phyloP scores from a whole-genome alignment of 2,113 vertebrate species.

The Aspiorhynchus laticeps region DNA sequence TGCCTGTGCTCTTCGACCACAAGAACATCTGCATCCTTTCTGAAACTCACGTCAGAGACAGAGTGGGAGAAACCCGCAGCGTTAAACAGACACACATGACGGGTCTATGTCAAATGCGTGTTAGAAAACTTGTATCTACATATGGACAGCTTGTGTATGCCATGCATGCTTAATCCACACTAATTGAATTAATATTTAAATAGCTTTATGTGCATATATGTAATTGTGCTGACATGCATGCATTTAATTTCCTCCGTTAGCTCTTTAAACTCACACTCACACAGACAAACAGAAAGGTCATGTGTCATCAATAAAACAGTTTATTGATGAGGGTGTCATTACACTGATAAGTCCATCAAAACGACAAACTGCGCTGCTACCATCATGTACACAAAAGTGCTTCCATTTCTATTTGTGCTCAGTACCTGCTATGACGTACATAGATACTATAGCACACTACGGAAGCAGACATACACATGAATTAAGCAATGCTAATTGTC shows the following conservation, averaged over 20 bases:
- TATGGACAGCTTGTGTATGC: neutral
- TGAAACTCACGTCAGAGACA: conserved; percentile 57
- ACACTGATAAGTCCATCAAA: conserved; percentile 42
- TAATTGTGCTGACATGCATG: neutral
- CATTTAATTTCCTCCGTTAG: neutral
- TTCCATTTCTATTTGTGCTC: conserved; percentile 49
- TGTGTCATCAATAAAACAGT: conserved; percentile 42
- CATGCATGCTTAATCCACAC: neutral
- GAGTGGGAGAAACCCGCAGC: conserved; percentile 48
- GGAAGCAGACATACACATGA: conserved; percentile 24
- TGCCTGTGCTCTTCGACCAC: conserved; percentile 50
- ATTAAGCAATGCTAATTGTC: conserved; percentile 6
- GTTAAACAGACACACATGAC: conserved; percentile 33
- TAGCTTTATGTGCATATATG: neutral
- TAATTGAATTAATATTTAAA: neutral
- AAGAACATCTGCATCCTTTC: conserved; percentile 64
- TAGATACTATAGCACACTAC: conserved; percentile 33
- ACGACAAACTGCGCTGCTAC: conserved; percentile 25
- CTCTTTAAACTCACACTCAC: neutral
- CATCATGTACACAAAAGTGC: conserved; percentile 48
- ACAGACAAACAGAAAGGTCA: conserved; percentile 41
- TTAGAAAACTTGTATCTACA: conserved; percentile 11
- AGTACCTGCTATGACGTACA: conserved; percentile 28
- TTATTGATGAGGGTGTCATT: conserved; percentile 54
- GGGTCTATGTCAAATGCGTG: neutral